A percentile compares a stretch with the other conserved stretches of the same genome.
phyloP scores from a whole-genome alignment of 2,113 vertebrate genomes.

The Equus przewalskii region DNA sequence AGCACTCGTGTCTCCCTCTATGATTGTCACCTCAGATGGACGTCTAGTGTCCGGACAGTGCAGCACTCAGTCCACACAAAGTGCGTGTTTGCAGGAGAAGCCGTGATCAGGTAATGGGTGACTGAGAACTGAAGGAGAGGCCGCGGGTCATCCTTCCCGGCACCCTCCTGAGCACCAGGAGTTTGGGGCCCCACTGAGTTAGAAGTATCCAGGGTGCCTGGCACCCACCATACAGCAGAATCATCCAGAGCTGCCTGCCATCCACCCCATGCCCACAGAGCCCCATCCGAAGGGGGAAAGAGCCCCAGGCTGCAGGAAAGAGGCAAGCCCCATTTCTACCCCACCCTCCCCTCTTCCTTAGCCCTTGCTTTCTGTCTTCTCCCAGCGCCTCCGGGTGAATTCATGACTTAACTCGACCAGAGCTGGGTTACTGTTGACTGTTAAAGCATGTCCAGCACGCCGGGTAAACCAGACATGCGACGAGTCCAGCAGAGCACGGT shows the following conservation, averaged over 20 bases:
- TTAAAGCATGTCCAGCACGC: not conserved
- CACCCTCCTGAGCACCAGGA: no score
- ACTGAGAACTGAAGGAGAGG: fast-evolving
- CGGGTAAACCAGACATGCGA: not conserved
- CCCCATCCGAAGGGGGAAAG: not conserved
- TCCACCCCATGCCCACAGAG: not conserved
- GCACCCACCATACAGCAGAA: not conserved
- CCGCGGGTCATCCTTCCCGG: not conserved
- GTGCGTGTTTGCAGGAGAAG: not conserved
- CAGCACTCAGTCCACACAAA: fast-evolving
- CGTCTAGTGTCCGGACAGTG: not conserved
- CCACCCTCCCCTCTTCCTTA: fast-evolving
- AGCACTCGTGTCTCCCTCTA: fast-evolving
- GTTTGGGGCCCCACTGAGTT: not conserved
- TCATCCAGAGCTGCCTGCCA: not conserved
- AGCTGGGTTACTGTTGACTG: no score
- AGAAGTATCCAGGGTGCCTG: not conserved
- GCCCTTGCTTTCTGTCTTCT: not conserved
- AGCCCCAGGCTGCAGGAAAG: fast-evolving
- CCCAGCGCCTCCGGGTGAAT: no score
- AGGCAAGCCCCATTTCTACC: not conserved
- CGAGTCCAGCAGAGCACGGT: no score
- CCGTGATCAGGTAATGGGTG: fast-evolving
- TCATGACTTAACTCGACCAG: no score
- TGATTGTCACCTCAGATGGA: fast-evolving